Evolutionary conservation across 2,888 invertebrate genomes (phyloP), one percentile per base, ranked within the genome.

Genomic region (Cybosia mesomella): DNA sequence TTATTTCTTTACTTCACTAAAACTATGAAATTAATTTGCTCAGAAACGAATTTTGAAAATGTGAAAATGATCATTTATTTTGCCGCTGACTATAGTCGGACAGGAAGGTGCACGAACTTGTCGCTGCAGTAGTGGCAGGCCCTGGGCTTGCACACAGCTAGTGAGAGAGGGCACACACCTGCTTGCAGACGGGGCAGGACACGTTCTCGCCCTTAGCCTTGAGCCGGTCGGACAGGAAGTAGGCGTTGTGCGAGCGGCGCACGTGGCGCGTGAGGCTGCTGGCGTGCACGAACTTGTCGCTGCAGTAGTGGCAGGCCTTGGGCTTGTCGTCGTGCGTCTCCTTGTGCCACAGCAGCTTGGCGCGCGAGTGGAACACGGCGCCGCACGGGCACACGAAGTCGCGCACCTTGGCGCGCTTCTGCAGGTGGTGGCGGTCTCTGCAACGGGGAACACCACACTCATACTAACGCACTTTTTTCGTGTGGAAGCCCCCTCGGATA

Each of bases 81-180:
- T n/a, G n/a, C n/a, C n/a, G n/a, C n/a, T n/a, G n/a, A n/a, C n/a
- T n/a, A n/a, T n/a, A n/a, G n/a, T n/a, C n/a, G n/a, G n/a, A n/a
- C n/a, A n/a, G n/a, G n/a, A n/a, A n/a, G 36, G 92, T 98, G 98
- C 73, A 98, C 96, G 90, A 98, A 98, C 84, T 98, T 97, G 92
- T 98, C 98, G 85, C 97, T 97, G 93, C 98, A 98, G 87, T 97
- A 97, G 5, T 96, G 96, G 91, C 98, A 98, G 59, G 97, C 96
- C 89, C 98, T 97, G 43, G 98, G 98, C 86, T 97, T 96, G 36
- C 1, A 36, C 36, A 36, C 36, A 39, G 15, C 13, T 3, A 15
- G 39, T 4, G 39, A 39, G 39, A 39, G 39, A 39, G 39, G 11
- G 3, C 3, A 54, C 54, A 15, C 24, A 92, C 92, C 92, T 93